Evolutionary conservation across 2,888 invertebrate species (phyloP).

Genomic region (Chrysodeixis includens): DNA sequence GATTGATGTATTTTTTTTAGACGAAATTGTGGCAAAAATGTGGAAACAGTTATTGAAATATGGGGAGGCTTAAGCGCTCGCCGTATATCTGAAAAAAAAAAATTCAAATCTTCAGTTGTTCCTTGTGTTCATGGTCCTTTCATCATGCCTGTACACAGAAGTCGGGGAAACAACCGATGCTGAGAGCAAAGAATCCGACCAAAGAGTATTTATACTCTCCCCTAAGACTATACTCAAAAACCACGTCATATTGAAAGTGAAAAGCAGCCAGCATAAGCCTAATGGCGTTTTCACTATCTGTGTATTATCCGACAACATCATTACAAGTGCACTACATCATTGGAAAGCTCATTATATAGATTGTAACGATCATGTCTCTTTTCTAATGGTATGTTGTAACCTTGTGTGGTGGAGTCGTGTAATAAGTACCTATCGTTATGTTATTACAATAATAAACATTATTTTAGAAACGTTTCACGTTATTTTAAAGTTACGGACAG

Average conservation of each 20-base stretch:
- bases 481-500: background rate
- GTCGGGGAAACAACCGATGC: too few species aligned
- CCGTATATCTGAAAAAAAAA: too few species aligned
- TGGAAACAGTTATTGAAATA: too few species aligned
- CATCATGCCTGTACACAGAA: too few species aligned
- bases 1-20: too few species aligned
- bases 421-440: background rate
- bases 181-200: background rate
- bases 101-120: too few species aligned
- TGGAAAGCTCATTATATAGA: slow-evolving; percentile 56
- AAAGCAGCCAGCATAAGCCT: slow-evolving; percentile 36
- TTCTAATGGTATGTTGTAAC: slow-evolving; percentile 49
- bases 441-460: background rate
- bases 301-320: slow-evolving; percentile 36
- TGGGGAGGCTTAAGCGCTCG: too few species aligned
- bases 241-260: slow-evolving; percentile 44
- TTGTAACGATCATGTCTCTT: slow-evolving; percentile 47
- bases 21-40: too few species aligned
- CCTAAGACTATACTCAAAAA: background rate
- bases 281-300: slow-evolving; percentile 51
- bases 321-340: slow-evolving; percentile 35
- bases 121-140: too few species aligned
- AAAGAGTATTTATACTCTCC: background rate
- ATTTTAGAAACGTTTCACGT: background rate
- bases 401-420: slow-evolving; percentile 27